Percentiles rank a stretch among this genome's conserved stretches.
Evolutionary conservation across 2,797 vertebrate species (phyloP).

Genomic region (Oceanodroma leucorhoa): DNA sequence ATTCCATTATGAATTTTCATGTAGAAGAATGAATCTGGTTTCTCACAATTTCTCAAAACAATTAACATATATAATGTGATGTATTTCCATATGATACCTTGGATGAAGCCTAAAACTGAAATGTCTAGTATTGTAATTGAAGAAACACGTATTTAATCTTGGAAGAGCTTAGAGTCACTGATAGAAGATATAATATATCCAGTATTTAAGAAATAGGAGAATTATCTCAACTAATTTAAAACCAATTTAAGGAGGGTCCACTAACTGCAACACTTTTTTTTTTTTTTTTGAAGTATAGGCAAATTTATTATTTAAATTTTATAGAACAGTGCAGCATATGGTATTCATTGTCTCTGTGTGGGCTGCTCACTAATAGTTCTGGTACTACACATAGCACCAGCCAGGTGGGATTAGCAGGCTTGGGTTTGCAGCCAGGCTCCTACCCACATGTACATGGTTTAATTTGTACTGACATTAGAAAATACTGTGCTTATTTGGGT

Average conservation of each 20-base stretch:
- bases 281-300: background rate
- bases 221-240: slow-evolving; percentile 17
- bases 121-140: background rate
- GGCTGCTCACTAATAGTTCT: background rate
- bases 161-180: background rate
- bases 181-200: background rate
- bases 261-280: background rate
- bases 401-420: background rate
- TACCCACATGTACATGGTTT: background rate
- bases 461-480: background rate
- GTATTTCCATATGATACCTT: background rate
- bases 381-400: background rate
- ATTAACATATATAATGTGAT: background rate
- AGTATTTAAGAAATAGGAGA: background rate
- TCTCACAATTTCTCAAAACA: background rate
- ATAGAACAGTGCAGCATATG: background rate
- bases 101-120: background rate
- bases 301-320: slow-evolving; percentile 9
- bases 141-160: background rate
- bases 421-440: background rate
- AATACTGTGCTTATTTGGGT: background rate
- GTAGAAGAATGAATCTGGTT: background rate
- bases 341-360: background rate
- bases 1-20: background rate
- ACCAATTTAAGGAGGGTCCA: background rate